Evolutionary conservation across 92 coral and sea anemone species (phyloP).

Genomic region (Diadumene lineata): DNA sequence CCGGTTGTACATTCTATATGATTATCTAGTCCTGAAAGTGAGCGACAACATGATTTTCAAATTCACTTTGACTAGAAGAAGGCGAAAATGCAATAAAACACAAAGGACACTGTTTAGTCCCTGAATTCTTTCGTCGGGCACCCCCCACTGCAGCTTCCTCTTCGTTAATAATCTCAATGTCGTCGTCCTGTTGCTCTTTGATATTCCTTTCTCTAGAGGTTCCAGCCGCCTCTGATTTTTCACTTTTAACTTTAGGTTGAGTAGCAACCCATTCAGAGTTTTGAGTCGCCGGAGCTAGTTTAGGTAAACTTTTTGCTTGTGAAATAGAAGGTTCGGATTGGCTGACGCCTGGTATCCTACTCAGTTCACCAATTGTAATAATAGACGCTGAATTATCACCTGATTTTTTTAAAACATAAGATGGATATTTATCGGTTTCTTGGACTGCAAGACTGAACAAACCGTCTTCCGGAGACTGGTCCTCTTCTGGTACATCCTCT

Average conservation of each 20-base stretch:
- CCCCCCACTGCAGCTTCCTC: conserved; percentile 46
- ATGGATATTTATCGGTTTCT: conserved; percentile 31
- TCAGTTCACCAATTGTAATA: conserved; percentile 13
- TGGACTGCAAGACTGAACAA: conserved; percentile 62
- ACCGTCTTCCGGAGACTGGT: neutral
- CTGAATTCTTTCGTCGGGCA: neutral
- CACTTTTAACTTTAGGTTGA: neutral
- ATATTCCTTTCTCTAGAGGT: neutral
- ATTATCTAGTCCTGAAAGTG: conserved; percentile 56
- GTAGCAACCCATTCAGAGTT: conserved; percentile 11
- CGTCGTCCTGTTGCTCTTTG: conserved; percentile 31
- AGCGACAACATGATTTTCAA: conserved; percentile 54
- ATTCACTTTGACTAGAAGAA: conserved; percentile 36
- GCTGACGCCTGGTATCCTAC: neutral
- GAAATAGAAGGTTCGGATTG: neutral
- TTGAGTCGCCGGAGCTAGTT: neutral
- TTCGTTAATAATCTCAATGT: conserved; percentile 58
- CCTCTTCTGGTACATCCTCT: neutral
- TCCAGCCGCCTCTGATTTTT: neutral
- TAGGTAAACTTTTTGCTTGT: neutral
- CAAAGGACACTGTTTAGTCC: conserved; percentile 64
- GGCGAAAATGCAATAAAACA: conserved; percentile 43
- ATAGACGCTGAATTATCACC: conserved; percentile 8
- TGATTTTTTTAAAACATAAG: neutral
- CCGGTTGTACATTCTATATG: too few species aligned